Evolutionary conservation across 1,140 invertebrate species (phyloP).

Genomic region (Drosophila insularis): DNA sequence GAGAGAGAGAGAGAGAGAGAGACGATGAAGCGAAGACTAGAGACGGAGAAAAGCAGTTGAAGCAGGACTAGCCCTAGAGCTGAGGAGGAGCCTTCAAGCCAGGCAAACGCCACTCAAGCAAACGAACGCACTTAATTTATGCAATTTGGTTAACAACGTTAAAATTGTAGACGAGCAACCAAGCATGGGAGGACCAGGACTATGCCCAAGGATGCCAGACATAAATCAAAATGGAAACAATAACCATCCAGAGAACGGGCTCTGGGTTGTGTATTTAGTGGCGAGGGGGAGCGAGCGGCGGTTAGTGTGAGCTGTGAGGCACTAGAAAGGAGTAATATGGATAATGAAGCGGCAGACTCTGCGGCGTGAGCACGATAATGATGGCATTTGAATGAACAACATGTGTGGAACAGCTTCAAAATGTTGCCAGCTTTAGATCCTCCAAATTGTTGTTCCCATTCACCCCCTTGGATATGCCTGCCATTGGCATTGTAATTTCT

Average conservation of each 20-base stretch:
- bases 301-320: constrained; percentile 24
- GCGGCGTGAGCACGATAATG: constrained; percentile 76
- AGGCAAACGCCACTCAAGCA: constrained; percentile 71
- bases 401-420: constrained; percentile 13
- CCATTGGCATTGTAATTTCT: constrained; percentile 50
- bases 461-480: neutral
- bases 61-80: neutral
- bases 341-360: constrained; percentile 77
- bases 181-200: constrained; percentile 27
- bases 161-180: constrained; percentile 69
- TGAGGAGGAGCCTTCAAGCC: constrained; percentile 30
- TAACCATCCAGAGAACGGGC: constrained; percentile 27
- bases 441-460: neutral
- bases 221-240: constrained; percentile 81
- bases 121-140: constrained; percentile 80
- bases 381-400: constrained; percentile 69
- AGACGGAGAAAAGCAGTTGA: neutral
- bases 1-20: neutral
- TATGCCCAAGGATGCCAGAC: constrained; percentile 57
- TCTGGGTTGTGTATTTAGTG: neutral
- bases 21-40: neutral
- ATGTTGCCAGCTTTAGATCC: constrained; percentile 3
- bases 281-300: constrained; percentile 7
- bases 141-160: constrained; percentile 81
- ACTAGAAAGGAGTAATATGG: constrained; percentile 75